phyloP scores from a whole-genome alignment of 2,888 invertebrate species.

The Scaptomyza caliginosa region DNA sequence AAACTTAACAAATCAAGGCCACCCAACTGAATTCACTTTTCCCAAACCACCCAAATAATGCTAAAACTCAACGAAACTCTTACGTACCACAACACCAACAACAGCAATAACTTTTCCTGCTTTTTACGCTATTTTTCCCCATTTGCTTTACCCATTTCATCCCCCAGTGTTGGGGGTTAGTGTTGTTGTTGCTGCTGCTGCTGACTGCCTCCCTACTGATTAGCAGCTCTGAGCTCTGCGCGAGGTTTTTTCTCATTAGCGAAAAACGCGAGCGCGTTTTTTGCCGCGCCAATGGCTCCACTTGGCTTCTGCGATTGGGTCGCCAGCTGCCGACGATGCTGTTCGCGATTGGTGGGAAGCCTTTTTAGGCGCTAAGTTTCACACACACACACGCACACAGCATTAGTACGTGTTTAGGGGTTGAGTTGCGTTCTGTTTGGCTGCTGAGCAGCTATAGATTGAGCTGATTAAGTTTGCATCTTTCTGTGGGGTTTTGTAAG shows the following conservation, averaged over 20 bases:
- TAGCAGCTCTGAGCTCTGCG: slow-evolving; percentile 48
- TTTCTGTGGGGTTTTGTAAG: no score
- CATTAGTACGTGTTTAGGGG: slow-evolving; percentile 5
- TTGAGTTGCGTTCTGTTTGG: slow-evolving; percentile 5
- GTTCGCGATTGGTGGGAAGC: slow-evolving; percentile 66
- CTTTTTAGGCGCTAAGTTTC: slow-evolving; percentile 52
- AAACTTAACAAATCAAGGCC: slow-evolving; percentile 21
- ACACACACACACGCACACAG: neutral
- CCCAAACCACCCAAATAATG: neutral
- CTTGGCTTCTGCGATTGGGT: slow-evolving; percentile 73
- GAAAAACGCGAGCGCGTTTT: slow-evolving; percentile 66
- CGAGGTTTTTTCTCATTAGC: slow-evolving; percentile 69
- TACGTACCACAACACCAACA: slow-evolving; percentile 13
- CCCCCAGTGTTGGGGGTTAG: slow-evolving; percentile 22
- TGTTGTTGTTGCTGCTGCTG: slow-evolving; percentile 3
- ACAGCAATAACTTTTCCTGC: slow-evolving; percentile 37
- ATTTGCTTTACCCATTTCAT: slow-evolving; percentile 45
- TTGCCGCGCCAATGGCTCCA: slow-evolving; percentile 71
- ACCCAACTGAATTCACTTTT: neutral
- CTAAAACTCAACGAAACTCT: slow-evolving; percentile 47
- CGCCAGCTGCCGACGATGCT: slow-evolving; percentile 45
- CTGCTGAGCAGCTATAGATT: neutral
- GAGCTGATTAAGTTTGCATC: no score
- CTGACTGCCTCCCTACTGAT: slow-evolving; percentile 46
- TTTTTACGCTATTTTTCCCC: slow-evolving; percentile 39